Evolutionary conservation across 2,797 vertebrate genomes (phyloP).

Genomic region (Oophaga sylvatica): DNA sequence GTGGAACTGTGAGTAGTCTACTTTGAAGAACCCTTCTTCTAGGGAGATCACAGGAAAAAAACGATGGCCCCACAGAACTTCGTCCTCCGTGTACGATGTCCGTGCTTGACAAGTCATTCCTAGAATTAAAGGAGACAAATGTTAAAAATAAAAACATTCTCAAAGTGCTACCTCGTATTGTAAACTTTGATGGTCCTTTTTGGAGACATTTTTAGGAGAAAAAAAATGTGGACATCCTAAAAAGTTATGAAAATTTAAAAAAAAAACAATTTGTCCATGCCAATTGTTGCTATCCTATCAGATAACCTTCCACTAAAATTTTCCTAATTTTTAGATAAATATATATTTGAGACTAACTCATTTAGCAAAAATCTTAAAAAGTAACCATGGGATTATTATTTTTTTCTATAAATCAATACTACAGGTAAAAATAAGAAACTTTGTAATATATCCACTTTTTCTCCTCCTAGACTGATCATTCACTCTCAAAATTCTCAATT

Average conservation of each 20-base stretch:
- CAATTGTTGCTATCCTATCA: background rate
- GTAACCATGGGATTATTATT: no score
- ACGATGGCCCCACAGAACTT: slow-evolving; percentile 98
- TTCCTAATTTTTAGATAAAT: background rate
- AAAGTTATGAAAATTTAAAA: background rate
- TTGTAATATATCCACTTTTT: no score
- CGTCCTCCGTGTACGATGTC: slow-evolving; percentile 97
- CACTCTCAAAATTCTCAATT: no score
- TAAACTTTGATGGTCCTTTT: background rate
- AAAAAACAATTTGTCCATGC: background rate
- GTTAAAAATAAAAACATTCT: background rate
- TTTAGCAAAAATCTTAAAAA: no score
- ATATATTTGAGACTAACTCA: background rate
- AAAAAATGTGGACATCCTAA: background rate
- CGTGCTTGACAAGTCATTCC: slow-evolving; percentile 99
- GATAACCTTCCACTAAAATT: background rate
- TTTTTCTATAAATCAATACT: no score
- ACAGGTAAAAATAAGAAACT: no score
- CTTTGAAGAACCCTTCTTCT: slow-evolving; percentile 98
- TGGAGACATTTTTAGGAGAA: background rate
- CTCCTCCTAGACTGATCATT: no score
- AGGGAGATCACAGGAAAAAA: slow-evolving; percentile 98
- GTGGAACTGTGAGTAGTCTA: slow-evolving; percentile 99
- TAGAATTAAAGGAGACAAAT: slow-evolving; percentile 66
- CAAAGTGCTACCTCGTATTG: no score